Base-by-base conservation (phyloP, 1,140 invertebrate genomes). In the Calycopis cecrops region DNA sequence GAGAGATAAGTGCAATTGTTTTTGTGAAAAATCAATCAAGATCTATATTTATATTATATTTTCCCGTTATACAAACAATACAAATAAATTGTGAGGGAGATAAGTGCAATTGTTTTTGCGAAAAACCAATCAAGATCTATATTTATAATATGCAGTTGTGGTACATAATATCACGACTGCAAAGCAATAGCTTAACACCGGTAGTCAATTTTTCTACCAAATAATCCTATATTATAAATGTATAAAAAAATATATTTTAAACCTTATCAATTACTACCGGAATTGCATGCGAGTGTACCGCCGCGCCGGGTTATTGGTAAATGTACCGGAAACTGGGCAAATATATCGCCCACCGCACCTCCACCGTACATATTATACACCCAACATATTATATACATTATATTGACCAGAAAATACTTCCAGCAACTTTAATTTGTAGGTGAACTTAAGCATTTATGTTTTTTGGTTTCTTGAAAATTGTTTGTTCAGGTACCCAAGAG, bases 271-370 rank as follows among this genome's bases (percentile, higher is more conserved):
- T 44, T 17, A 40, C 38, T n/a, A 14, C 2, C n/a, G 38, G 38
- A 17, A 44, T 44, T 44, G 12, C 17, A 16, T 6, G 14, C 14
- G 40, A 6, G 40, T 9, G 40, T 16, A 16, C 14, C 9, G 40
- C 14, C 14, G 14, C 40, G 40, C 40, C 14, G 40, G 40, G 14
- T 44, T 44, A 40, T 40, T 40, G 38, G n/a, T 40, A n/a, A 44
- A 44, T 44, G 40, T 44, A 14, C 9, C 14, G 40, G 40, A 44
- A 44, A 16, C 40, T 14, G 14, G 40, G 40, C 40, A 44, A 44
- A 44, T 16, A 44, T 44, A 44, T 44, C 40, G 40, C 14, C 14
- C 40, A 3, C 14, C 14, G 40, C 12, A 9, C 12, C 21, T 28
- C 11, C 12, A 16, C 14, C 12, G 12, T 44, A 16, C 8, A 40